These are phyloP conservation scores for Dasyprocta punctata DNA, from an alignment of 2,113 vertebrate species.

Conservation along the genomic window DNA sequence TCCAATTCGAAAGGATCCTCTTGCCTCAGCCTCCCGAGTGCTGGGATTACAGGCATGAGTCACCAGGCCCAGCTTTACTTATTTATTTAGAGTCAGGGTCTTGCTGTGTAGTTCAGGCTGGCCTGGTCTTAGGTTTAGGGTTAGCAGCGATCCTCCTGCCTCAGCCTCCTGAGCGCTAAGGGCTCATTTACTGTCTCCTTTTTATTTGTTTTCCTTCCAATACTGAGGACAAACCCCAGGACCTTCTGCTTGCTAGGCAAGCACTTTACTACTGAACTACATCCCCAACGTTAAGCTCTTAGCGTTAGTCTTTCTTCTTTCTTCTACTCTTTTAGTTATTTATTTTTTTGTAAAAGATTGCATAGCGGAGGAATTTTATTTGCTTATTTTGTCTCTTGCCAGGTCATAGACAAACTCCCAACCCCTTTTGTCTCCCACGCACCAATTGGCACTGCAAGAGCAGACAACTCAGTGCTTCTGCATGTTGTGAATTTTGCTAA, in stretches of 20 bases:
- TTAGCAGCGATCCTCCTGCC: not conserved
- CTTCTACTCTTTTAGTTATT: not conserved
- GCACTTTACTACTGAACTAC: not conserved
- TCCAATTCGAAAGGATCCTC: not conserved
- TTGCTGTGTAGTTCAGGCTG: no score
- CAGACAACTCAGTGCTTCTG: not conserved
- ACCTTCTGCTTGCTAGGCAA: not conserved
- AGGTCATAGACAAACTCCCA: not conserved
- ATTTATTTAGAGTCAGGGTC: no score
- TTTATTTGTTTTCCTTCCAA: not conserved
- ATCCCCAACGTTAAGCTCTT: not conserved
- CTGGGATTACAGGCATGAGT: no score
- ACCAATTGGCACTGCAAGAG: not conserved
- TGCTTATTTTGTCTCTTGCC: conserved; percentile 29
- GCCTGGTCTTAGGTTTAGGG: no score
- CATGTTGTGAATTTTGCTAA: not conserved
- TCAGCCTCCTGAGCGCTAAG: not conserved
- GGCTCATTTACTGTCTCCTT: not conserved
- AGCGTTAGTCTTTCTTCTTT: not conserved
- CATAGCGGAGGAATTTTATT: not conserved
- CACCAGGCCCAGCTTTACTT: no score
- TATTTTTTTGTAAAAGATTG: not conserved
- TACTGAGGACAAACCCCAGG: not conserved
- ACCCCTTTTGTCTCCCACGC: not conserved
- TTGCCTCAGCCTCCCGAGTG: not conserved